Base-by-base conservation (phyloP, 2,888 invertebrate genomes). In the Drosophila engyochracea region DNA sequence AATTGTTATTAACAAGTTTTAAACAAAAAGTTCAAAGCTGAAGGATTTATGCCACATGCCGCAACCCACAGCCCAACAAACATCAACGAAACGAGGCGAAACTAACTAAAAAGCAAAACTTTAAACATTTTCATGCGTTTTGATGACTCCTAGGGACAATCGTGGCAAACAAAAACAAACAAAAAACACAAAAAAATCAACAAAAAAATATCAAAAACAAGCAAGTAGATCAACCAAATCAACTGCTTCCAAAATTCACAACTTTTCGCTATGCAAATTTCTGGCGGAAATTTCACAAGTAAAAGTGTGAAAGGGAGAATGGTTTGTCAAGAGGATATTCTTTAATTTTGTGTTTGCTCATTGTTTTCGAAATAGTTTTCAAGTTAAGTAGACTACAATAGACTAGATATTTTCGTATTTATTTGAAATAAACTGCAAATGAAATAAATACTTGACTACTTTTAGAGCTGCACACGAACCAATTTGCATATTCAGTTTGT, bases 1-100 rank as follows among this genome's bases (percentile, higher is more conserved):
- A 76, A 82, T 80, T 83, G 81, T 83, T 85, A 82, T 82, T 82
- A 82, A 85, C 86, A 82, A 82, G 76, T 82, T 82, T 85, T 68
- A 65, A 81, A 66, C 75, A 71, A 78, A 84, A 82, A 82, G 85
- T 85, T 85, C 65, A 76, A 83, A 83, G 80, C 85, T 82, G 80
- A 73, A 73, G 85, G 83, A 82, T 79, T 82, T 82, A 85, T 79
- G 53, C 81, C 67, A 74, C 80, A 76, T 67, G 70, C 64, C 55
- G 37, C 41, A 62, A 59, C 54, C 58, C 55, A 58, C 57, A 68
- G 25, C 12, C 61, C 44, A 51, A 28, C 37, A 30, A 51, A 28
- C 55, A 55, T 37, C 55, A 72, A 37, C 61, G 35, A 59, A 74
- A 59, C 61, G 59, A 55, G 54, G 58, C 55, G 73, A 82, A 85